Evolutionary conservation across 2,113 vertebrate genomes (phyloP), one percentile per base, ranked within the genome.

Genomic region (Arothron firmamentum): DNA sequence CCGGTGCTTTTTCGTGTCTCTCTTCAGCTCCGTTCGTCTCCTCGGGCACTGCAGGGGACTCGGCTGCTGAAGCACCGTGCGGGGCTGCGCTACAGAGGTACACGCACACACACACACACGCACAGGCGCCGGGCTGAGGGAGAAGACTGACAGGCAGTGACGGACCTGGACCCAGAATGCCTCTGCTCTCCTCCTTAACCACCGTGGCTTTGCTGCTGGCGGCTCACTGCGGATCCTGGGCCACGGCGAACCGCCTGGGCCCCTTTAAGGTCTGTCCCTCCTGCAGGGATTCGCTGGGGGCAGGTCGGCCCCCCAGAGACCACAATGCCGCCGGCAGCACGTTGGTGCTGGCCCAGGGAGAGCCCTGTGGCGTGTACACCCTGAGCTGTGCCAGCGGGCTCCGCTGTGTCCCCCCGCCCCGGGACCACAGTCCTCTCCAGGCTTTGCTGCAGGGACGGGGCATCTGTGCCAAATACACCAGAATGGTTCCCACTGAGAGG

Each of bases 381-480:
- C 74, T 90, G 62, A 88, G 87, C 80, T 93, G 92, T 74, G 89
- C 89, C 80, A 88, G 75, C 57, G 91, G 92, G 56, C 89, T 93
- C 65, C 91, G 91, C 73, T 93, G 92, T 66, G 77, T 92, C 38
- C 92, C 92, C 15, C 90, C 88, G 18, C 85, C 87, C 3, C 73
- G 83, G 20, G 91, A 93, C 54, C 87, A 84, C 72, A 89, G 91
- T 78, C 92, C 92, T 25, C 86, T 93, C 21, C 92, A 92, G 76
- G 92, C 92, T 72, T 85, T 93, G 84, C 85, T 93, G 78, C 92
- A 91, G 73, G 92, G 91, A 72, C 83, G 88, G 71, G 92, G 91
- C 60, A 57, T 90, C 56, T 93, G 92, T 75, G 75, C 76, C 81
- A 88, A 85, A 76, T 81, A 87, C 69, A 84, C 80, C 87, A 86